A percentile compares a stretch with the other conserved stretches of the same genome.
phyloP scores from a whole-genome alignment of 2,797 vertebrate genomes.

The Macropus fuliginosus region DNA sequence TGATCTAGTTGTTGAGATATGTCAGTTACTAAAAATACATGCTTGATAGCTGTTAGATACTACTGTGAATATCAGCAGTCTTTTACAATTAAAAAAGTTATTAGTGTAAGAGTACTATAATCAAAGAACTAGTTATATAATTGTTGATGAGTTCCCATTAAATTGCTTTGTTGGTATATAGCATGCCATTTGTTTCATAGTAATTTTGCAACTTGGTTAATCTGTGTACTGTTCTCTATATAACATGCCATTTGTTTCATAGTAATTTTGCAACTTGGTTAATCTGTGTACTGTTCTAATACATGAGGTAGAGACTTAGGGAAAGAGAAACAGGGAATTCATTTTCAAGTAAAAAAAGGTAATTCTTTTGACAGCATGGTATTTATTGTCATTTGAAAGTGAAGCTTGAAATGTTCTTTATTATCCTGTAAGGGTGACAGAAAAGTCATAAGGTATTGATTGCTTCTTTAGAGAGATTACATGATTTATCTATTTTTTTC shows the following conservation, averaged over 20 bases:
- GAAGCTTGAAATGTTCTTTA: neutral
- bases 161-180: neutral
- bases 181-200: neutral
- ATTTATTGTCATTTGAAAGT: neutral
- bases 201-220: neutral
- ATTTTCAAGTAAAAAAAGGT: neutral
- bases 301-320: neutral
- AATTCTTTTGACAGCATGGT: neutral
- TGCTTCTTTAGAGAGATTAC: neutral
- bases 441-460: neutral
- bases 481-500: neutral
- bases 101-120: neutral
- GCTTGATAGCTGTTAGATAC: neutral
- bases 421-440: neutral
- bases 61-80: neutral
- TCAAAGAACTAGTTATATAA: neutral
- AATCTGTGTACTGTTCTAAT: neutral
- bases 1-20: neutral
- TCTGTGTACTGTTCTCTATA: neutral
- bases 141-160: neutral
- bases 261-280: neutral
- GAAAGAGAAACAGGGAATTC: neutral
- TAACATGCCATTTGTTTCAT: neutral
- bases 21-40: neutral
- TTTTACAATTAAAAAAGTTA: neutral